Percentiles rank a stretch among this genome's conserved stretches.
Evolutionary conservation across 2,113 vertebrate species (phyloP).

Genomic region (Callorhinus ursinus): DNA sequence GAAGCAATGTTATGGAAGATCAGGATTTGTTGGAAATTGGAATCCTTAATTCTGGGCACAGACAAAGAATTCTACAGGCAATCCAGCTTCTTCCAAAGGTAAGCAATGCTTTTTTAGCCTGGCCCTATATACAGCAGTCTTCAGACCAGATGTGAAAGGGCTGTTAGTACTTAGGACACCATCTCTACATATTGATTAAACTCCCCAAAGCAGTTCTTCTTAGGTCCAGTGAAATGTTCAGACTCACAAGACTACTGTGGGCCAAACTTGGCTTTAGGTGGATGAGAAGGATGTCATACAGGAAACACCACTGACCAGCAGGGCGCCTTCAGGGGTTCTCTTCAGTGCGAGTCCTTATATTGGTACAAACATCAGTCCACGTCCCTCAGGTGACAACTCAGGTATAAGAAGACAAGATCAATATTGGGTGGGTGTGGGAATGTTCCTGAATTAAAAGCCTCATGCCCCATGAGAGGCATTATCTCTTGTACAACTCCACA

Average conservation of each 20-base stretch:
- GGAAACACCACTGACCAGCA: not conserved
- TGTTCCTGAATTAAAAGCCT: not conserved
- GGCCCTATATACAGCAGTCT: not conserved
- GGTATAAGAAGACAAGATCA: not conserved
- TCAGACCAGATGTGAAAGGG: not conserved
- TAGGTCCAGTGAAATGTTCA: not conserved
- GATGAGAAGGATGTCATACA: not conserved
- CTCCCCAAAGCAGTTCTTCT: not conserved
- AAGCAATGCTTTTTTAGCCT: conserved; percentile 47
- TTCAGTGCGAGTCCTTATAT: not conserved
- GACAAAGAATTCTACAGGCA: conserved; percentile 98
- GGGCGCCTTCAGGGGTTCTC: not conserved
- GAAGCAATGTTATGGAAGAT: conserved; percentile 99
- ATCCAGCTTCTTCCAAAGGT: conserved; percentile 98
- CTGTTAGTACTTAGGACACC: not conserved
- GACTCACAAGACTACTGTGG: not conserved
- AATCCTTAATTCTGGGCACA: conserved; percentile 98
- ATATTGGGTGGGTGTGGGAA: not conserved
- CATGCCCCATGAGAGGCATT: not conserved
- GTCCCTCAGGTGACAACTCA: not conserved
- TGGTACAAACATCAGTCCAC: not conserved
- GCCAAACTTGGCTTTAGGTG: not conserved
- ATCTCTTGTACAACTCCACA: not conserved
- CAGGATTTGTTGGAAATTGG: conserved; percentile 99
- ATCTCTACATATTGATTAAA: not conserved